phyloP scores from a whole-genome alignment of 2,888 invertebrate genomes.

The Drosophila lacicola region DNA sequence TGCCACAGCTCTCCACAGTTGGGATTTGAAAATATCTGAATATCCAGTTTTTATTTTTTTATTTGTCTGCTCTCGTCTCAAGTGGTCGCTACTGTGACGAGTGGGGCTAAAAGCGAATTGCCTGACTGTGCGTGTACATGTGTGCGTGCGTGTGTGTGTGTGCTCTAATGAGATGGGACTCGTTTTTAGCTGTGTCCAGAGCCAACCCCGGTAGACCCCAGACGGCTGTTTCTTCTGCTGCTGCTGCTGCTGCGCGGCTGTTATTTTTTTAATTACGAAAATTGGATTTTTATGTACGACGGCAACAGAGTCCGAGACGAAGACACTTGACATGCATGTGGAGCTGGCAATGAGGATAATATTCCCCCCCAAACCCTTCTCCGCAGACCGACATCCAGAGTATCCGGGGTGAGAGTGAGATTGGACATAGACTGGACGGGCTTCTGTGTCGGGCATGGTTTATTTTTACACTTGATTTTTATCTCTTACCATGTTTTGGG shows the following conservation, averaged over 20 bases:
- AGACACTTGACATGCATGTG: slow-evolving; percentile 80
- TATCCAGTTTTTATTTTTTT: slow-evolving; percentile 41
- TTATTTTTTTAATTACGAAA: slow-evolving; percentile 79
- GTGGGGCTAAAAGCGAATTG: slow-evolving; percentile 17
- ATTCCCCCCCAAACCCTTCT: background rate
- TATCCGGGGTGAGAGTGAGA: slow-evolving; percentile 19
- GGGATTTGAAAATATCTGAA: slow-evolving; percentile 49
- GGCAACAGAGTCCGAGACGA: slow-evolving; percentile 30
- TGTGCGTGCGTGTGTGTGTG: slow-evolving; percentile 6
- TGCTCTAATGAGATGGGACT: slow-evolving; percentile 74
- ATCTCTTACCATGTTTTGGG: slow-evolving; percentile 52
- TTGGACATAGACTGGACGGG: slow-evolving; percentile 29
- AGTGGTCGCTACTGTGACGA: slow-evolving; percentile 70
- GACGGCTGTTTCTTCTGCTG: slow-evolving; percentile 25
- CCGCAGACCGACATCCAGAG: slow-evolving; percentile 35
- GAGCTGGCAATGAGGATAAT: slow-evolving; percentile 44
- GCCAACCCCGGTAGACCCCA: slow-evolving; percentile 39
- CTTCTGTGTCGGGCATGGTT: slow-evolving; percentile 29
- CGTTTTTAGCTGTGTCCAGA: slow-evolving; percentile 51
- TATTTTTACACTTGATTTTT: slow-evolving; percentile 57
- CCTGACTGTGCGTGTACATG: background rate
- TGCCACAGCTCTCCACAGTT: slow-evolving; percentile 15
- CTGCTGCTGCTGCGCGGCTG: slow-evolving; percentile 36
- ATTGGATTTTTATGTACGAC: slow-evolving; percentile 78
- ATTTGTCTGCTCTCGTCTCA: slow-evolving; percentile 28